Evolutionary conservation across 2,888 invertebrate species (phyloP).

Genomic region (Drymonia ruficornis): DNA sequence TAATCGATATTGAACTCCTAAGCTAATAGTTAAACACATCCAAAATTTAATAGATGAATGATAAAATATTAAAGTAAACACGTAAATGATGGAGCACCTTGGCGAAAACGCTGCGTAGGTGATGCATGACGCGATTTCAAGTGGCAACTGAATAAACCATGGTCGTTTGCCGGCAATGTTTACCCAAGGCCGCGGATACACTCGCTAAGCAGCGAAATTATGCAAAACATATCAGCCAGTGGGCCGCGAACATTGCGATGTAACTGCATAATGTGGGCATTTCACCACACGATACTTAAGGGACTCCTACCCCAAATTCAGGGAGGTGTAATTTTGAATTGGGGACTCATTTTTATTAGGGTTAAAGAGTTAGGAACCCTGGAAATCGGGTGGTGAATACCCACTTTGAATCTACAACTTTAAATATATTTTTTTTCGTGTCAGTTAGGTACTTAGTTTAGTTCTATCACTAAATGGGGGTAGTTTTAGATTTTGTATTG

Average conservation of each 20-base stretch:
- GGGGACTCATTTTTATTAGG: no score
- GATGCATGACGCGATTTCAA: conserved; percentile 72
- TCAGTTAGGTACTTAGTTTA: no score
- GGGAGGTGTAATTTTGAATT: no score
- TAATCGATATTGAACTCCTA: neutral
- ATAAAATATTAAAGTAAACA: conserved; percentile 27
- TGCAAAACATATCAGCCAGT: conserved; percentile 53
- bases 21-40: neutral
- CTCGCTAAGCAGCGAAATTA: conserved; percentile 55
- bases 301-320: no score
- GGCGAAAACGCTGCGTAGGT: conserved; percentile 74
- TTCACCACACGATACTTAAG: no score
- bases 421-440: no score
- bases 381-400: no score
- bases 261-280: no score
- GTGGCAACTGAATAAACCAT: conserved; percentile 62
- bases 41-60: conserved; percentile 6
- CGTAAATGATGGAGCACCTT: conserved; percentile 58
- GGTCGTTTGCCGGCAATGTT: conserved; percentile 39
- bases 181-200: conserved; percentile 46
- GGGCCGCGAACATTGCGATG: conserved; percentile 33
- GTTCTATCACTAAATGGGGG: no score
- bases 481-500: no score
- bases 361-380: no score
- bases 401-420: no score